These are phyloP conservation scores for Bombus superbus DNA, from an alignment of 1,140 invertebrate species.

Conservation along the genomic window DNA sequence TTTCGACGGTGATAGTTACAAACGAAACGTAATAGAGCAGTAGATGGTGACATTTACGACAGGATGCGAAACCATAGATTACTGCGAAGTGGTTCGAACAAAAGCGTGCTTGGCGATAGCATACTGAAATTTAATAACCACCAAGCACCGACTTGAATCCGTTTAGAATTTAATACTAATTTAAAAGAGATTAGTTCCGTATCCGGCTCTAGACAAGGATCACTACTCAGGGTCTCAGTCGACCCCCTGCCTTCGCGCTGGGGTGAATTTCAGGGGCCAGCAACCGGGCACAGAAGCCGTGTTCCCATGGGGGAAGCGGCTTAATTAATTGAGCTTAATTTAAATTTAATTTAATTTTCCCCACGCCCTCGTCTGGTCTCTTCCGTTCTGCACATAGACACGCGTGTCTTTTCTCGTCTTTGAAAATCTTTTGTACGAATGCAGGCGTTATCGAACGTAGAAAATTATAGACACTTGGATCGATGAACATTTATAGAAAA, in stretches of 20 bases:
- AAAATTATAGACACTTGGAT: not conserved
- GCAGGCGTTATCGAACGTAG: not conserved
- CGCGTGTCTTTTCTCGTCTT: constrained; percentile 21
- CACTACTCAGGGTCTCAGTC: constrained; percentile 45
- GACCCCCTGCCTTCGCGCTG: not conserved
- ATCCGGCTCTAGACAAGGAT: constrained; percentile 68
- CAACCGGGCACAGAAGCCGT: constrained; percentile 61
- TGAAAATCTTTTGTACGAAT: not conserved
- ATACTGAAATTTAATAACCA: constrained; percentile 71
- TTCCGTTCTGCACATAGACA: not conserved
- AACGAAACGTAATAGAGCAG: constrained; percentile 28
- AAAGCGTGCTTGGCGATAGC: constrained; percentile 46
- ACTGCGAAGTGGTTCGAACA: not conserved
- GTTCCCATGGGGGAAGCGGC: constrained; percentile 71
- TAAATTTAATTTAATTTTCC: constrained; percentile 78
- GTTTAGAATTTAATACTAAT: constrained; percentile 74
- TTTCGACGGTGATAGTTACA: too few species aligned
- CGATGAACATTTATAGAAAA: not conserved
- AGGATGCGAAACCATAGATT: constrained; percentile 40
- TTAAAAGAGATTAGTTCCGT: constrained; percentile 76
- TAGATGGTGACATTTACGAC: constrained; percentile 52
- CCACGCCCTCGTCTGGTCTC: not conserved
- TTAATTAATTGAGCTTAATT: constrained; percentile 80
- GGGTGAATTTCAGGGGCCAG: constrained; percentile 62
- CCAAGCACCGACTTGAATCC: constrained; percentile 51